phyloP scores from a whole-genome alignment of 2,797 vertebrate species.

The Acrocephalus scirpaceus region DNA sequence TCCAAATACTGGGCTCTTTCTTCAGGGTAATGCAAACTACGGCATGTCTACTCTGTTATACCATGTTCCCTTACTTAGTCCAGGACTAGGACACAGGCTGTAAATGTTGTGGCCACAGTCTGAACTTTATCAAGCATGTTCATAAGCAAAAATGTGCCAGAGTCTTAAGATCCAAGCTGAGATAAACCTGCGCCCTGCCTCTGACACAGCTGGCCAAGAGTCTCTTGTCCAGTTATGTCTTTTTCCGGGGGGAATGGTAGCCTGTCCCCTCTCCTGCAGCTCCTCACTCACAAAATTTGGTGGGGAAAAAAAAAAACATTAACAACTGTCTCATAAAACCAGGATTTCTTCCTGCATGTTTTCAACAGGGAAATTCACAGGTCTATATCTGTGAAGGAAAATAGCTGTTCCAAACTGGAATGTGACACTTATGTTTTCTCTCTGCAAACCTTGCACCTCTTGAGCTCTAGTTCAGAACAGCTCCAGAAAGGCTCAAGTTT shows the following conservation, averaged over 20 bases:
- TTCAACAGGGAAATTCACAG: background rate
- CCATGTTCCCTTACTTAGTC: background rate
- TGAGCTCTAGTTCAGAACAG: background rate
- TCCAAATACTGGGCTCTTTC: background rate
- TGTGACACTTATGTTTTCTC: background rate
- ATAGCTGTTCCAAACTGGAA: background rate
- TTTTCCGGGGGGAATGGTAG: background rate
- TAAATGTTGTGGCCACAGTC: background rate
- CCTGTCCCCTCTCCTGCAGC: background rate
- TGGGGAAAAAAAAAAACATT: background rate
- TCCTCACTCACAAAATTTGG: background rate
- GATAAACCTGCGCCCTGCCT: background rate
- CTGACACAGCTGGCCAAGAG: background rate
- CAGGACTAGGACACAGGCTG: background rate
- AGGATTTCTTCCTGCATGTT: background rate
- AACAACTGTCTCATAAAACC: accelerated
- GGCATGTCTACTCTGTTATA: accelerated
- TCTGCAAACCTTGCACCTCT: background rate
- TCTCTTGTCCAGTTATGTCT: background rate
- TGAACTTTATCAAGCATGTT: background rate
- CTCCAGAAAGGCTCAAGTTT: background rate
- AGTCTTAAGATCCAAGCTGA: background rate
- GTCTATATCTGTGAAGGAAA: background rate
- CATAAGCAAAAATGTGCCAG: background rate
- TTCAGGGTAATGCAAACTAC: background rate